phyloP scores from a whole-genome alignment of 2,888 invertebrate species.

The Scaptomyza reducta region DNA sequence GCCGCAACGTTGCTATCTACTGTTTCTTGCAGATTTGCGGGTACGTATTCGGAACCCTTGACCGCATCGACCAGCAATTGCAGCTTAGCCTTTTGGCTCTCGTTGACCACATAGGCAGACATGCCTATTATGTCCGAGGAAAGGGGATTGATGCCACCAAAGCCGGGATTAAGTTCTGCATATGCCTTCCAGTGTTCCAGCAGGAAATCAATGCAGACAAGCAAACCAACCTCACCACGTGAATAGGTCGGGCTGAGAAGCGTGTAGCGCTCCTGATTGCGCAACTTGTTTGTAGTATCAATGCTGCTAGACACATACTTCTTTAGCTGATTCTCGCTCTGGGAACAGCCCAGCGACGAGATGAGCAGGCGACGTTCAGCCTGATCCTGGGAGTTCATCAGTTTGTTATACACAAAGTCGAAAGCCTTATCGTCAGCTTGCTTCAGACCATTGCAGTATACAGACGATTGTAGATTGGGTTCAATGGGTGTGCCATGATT shows the following conservation, averaged over 20 bases:
- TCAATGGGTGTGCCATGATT: conserved; percentile 66
- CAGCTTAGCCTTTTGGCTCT: conserved; percentile 67
- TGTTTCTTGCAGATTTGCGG: conserved; percentile 45
- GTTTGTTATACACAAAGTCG: conserved; percentile 87
- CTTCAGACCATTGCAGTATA: conserved; percentile 83
- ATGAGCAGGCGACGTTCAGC: conserved; percentile 87
- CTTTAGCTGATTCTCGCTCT: conserved; percentile 85
- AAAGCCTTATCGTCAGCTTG: conserved; percentile 85
- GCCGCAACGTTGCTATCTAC: conserved; percentile 60
- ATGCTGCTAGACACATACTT: conserved; percentile 84
- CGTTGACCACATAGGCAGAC: conserved; percentile 71
- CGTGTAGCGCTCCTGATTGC: conserved; percentile 73
- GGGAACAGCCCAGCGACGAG: conserved; percentile 88
- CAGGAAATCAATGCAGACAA: conserved; percentile 85
- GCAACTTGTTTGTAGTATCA: conserved; percentile 55
- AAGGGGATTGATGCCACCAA: conserved; percentile 74
- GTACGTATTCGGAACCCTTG: conserved; percentile 57
- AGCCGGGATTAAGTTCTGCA: conserved; percentile 63
- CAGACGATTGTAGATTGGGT: conserved; percentile 78
- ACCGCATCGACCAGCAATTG: conserved; percentile 67
- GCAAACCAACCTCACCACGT: conserved; percentile 84
- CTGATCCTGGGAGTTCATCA: conserved; percentile 85
- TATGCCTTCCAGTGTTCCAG: conserved; percentile 81
- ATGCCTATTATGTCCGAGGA: conserved; percentile 72
- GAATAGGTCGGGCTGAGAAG: conserved; percentile 76